Percentiles rank a stretch among this genome's conserved stretches.
Evolutionary conservation across 2,113 vertebrate genomes (phyloP).

Genomic region (Ammospiza nelsoni): DNA sequence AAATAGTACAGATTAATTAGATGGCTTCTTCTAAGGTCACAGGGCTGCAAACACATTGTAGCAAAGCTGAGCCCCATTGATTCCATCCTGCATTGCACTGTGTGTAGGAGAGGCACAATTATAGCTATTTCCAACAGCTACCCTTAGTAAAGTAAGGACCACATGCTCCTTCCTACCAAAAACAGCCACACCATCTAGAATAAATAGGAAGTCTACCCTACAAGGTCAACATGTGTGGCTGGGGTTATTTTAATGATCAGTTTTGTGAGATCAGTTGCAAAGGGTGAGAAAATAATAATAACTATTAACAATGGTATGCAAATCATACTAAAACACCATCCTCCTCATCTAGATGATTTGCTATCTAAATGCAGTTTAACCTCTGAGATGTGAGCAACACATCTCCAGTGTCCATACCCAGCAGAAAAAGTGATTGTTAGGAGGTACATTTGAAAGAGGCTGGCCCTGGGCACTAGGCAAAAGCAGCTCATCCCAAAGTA

Average conservation of each 20-base stretch:
- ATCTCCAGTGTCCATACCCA: background rate
- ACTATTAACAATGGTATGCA: background rate
- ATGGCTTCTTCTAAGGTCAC: background rate
- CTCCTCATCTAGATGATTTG: background rate
- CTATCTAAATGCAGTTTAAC: background rate
- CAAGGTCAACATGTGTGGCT: background rate
- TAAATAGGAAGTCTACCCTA: background rate
- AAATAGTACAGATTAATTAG: background rate
- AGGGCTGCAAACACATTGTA: rapidly evolving
- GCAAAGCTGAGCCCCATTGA: background rate
- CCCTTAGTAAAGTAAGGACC: background rate
- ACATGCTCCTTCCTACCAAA: background rate
- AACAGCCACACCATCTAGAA: background rate
- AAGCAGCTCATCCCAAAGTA: background rate
- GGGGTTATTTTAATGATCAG: background rate
- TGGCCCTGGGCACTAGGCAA: background rate
- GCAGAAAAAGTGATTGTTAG: background rate
- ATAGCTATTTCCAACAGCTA: background rate
- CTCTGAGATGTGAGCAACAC: background rate
- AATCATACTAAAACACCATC: background rate
- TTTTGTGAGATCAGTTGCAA: background rate
- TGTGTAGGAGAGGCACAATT: background rate
- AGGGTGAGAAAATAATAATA: background rate
- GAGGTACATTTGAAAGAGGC: background rate
- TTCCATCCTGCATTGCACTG: background rate